Conservation (phyloP, 2,888 invertebrate genomes). For the Drosophila borborema region DNA sequence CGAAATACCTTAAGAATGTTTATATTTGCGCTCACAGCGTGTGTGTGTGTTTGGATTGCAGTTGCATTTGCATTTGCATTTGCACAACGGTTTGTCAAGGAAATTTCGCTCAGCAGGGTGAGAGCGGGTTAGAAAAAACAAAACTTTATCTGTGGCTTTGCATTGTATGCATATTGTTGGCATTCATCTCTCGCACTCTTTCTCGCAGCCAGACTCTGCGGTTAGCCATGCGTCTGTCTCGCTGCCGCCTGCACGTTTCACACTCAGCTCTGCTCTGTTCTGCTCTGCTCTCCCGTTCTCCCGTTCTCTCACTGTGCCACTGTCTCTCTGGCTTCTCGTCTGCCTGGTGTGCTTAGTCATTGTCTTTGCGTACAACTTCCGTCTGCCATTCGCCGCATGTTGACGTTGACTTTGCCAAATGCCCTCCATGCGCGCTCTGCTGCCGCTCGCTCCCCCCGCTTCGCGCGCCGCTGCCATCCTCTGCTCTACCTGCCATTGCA, state of each 20-base stretch:
- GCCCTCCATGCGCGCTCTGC: constrained; percentile 19
- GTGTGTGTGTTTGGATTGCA: constrained; percentile 24
- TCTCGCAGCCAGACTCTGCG: constrained; percentile 1
- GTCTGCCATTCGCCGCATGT: constrained; percentile 69
- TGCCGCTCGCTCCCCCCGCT: too few relatives aligned
- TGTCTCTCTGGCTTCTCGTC: constrained; percentile 29
- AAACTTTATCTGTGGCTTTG: constrained; percentile 73
- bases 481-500: background rate
- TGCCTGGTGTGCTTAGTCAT: constrained; percentile 70
- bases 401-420: constrained; percentile 68
- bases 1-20: constrained; percentile 57
- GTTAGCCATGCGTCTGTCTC: constrained; percentile 13
- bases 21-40: constrained; percentile 52
- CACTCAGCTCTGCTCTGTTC: background rate
- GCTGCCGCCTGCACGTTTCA: constrained; percentile 7
- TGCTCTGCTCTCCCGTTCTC: background rate
- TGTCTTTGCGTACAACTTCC: constrained; percentile 78
- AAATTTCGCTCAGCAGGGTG: constrained; percentile 38
- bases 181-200: constrained; percentile 23
- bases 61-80: constrained; percentile 32
- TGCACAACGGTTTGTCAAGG: constrained; percentile 50
- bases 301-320: constrained; percentile 6
- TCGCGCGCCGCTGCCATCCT: background rate
- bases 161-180: constrained; percentile 74
- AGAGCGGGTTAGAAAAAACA: constrained; percentile 21